A percentile compares a stretch with the other conserved stretches of the same genome.
Evolutionary conservation across 1,140 invertebrate genomes (phyloP).

Genomic region (Drosophila punjabiensis): DNA sequence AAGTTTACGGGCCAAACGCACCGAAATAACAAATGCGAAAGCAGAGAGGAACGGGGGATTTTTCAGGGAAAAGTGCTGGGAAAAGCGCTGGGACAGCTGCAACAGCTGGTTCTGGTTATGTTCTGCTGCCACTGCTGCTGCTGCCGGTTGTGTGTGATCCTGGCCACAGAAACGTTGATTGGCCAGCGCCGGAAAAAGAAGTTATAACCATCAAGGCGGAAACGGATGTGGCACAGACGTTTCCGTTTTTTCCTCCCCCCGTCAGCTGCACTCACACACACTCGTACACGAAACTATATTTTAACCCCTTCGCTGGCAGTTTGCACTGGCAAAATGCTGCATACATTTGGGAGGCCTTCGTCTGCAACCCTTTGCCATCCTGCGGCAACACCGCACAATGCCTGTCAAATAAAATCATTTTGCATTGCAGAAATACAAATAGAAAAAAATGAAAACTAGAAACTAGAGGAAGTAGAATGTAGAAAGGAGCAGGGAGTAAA

Average conservation of each 20-base stretch:
- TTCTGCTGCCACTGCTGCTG: conserved; percentile 11
- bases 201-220: conserved; percentile 70
- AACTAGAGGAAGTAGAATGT: not conserved
- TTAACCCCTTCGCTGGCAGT: conserved; percentile 41
- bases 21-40: conserved; percentile 50
- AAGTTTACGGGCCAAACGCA: conserved; percentile 67
- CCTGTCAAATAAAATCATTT: conserved; percentile 78
- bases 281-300: conserved; percentile 36
- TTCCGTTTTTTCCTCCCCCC: conserved; percentile 53
- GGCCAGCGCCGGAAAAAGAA: conserved; percentile 79
- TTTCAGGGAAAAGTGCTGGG: conserved; percentile 27
- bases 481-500: not conserved
- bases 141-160: conserved; percentile 37
- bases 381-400: conserved; percentile 51
- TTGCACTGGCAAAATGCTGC: conserved; percentile 44
- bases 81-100: conserved; percentile 47
- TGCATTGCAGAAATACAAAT: conserved; percentile 61
- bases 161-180: conserved; percentile 73
- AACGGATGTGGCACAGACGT: conserved; percentile 80
- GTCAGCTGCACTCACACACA: conserved; percentile 28
- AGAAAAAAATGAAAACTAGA: not conserved
- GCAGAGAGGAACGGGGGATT: conserved; percentile 4
- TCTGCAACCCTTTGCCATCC: conserved; percentile 1
- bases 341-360: conserved; percentile 44
- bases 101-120: conserved; percentile 58